These are phyloP conservation scores for Sepiola atlantica DNA, from an alignment of 2,888 invertebrate genomes.

Conservation along the genomic window DNA sequence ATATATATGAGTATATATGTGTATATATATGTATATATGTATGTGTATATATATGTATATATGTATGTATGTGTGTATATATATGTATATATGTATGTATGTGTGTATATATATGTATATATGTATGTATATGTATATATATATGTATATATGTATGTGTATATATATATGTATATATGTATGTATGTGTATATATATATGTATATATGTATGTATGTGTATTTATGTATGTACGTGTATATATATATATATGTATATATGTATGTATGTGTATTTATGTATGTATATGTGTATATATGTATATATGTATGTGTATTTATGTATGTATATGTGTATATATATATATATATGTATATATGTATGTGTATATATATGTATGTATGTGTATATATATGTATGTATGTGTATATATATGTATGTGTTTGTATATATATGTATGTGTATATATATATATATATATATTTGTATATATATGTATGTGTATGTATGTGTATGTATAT, in stretches of 20 bases:
- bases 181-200: background rate
- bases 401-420: background rate
- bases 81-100: background rate
- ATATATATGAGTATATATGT: background rate
- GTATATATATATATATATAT: slow-evolving; percentile 32
- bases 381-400: slow-evolving; percentile 3
- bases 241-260: background rate
- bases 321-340: background rate
- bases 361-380: background rate
- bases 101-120: background rate
- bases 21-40: background rate
- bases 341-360: background rate
- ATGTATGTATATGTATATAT: background rate
- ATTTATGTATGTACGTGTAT: background rate
- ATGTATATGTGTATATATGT: background rate
- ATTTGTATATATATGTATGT: too few species aligned
- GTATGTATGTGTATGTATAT: too few species aligned
- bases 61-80: background rate
- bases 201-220: background rate
- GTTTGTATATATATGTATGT: slow-evolving; percentile 2
- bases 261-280: background rate
- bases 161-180: background rate
- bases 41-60: background rate
- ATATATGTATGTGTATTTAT: background rate
- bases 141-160: background rate